Base-by-base conservation (phyloP, 2,113 vertebrate species). In the Nanorana parkeri region DNA sequence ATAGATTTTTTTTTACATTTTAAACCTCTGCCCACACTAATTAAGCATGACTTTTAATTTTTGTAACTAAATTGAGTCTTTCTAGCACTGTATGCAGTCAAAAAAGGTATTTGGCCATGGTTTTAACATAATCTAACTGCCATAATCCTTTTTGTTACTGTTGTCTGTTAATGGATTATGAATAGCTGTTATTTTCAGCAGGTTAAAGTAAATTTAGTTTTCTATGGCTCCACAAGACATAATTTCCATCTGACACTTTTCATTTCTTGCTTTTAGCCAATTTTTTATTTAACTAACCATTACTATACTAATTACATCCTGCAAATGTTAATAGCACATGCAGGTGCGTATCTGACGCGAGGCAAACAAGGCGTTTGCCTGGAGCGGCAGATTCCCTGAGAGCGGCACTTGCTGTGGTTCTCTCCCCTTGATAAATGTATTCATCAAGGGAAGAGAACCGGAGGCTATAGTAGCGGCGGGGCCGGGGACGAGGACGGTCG, bases 1-100 rank as follows among this genome's bases (percentile, higher is more conserved):
- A 52, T 17, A 65, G 74, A 51, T 21, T 54, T 23, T 52, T n/a
- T 64, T 47, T 60, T 20, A 41, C 23, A 77, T 32, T 32, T 4
- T 63, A 21, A 8, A 29, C 17, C 56, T 69, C 10, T 16, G 23
- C 15, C 28, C 61, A 28, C 17, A 51, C 52, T 74, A 82, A 74
- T 73, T 74, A 74, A 60, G 26, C 74, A 69, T 73, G 69, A 65
- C 79, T 74, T 75, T 82, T 66, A n/a, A 75, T 82, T 66, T 66
- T 82, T 4, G n/a, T n/a, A 65, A 32, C 20, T 66, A 54, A 65
- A 73, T 73, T 61, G 24, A 81, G 0, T 36, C 51, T 66, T 26
- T 51, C 17, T 2, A 26, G 21, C 28, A 32, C 56, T 54, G 36
- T 54, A 78, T 21, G 17, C 63, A 51, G 16, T 54, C 75, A 77